Percentiles rank a stretch among this genome's conserved stretches.
Conservation (phyloP, 2,888 invertebrate species). For the Coecobrya sp. region DNA sequence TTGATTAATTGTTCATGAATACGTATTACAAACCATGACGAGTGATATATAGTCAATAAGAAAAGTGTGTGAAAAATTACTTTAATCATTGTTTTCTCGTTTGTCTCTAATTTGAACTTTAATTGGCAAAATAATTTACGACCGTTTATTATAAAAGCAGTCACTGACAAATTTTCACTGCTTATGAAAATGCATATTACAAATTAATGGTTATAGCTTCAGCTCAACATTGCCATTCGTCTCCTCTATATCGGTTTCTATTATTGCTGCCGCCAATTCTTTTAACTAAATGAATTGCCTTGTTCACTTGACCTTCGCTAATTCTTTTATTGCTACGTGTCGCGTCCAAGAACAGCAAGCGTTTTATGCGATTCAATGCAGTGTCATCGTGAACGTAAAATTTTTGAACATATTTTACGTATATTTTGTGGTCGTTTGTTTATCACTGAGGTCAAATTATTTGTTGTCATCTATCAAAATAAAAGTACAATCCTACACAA, state of each 20-base stretch:
- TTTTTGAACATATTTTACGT: conserved; percentile 35
- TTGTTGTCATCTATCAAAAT: conserved; percentile 1
- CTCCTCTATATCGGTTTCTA: neutral
- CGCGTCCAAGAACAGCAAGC: neutral
- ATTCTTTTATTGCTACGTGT: conserved; percentile 42
- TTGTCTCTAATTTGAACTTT: conserved; percentile 24
- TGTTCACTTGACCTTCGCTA: conserved; percentile 45
- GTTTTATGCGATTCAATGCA: neutral
- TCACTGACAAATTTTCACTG: conserved; percentile 30
- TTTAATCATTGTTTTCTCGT: conserved; percentile 19
- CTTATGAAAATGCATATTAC: conserved; percentile 1
- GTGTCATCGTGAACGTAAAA: conserved; percentile 38
- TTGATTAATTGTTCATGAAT: conserved; percentile 51
- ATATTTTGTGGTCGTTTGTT: neutral
- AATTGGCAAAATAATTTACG: conserved; percentile 62
- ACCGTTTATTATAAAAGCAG: conserved; percentile 1
- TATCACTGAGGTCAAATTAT: conserved; percentile 38
- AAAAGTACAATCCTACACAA: no score
- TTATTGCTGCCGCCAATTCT: neutral
- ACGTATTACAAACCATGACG: neutral
- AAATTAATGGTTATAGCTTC: neutral
- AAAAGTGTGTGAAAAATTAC: conserved; percentile 17
- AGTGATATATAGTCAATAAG: neutral
- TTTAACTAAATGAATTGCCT: neutral
- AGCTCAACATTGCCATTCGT: neutral